Evolutionary conservation across 1,140 invertebrate species (phyloP).

Genomic region (Steinernema feltiae): DNA sequence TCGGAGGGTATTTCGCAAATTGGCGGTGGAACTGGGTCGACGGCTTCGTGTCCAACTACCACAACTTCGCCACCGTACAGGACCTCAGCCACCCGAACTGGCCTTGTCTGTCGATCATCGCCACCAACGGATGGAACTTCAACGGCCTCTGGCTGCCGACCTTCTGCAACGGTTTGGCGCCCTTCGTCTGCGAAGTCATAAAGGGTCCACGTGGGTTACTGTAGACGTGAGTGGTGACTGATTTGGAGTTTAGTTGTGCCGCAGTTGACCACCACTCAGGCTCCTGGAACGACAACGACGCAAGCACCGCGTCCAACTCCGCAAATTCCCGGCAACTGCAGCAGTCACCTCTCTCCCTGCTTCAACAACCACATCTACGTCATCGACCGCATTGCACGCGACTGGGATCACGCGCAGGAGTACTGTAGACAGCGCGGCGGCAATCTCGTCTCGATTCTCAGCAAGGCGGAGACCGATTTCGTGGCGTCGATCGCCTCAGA

Average conservation of each 20-base stretch:
- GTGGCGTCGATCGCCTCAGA: not conserved
- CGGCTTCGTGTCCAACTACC: not conserved
- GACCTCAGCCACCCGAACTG: not conserved
- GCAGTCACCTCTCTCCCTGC: no score
- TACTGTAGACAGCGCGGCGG: not conserved
- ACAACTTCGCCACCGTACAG: not conserved
- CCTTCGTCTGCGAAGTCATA: not conserved
- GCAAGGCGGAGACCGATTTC: not conserved
- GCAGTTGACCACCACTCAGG: not conserved
- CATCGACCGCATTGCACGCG: not conserved
- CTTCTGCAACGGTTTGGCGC: not conserved
- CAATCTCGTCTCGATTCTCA: not conserved
- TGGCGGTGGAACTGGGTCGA: not conserved
- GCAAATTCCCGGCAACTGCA: no score
- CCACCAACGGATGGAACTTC: not conserved
- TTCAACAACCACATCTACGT: not conserved
- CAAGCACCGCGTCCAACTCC: no score
- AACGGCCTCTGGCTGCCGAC: not conserved
- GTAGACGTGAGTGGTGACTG: no score
- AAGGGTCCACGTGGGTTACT: not conserved
- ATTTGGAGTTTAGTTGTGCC: no score
- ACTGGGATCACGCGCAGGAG: not conserved
- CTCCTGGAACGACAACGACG: no score
- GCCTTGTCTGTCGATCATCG: not conserved
- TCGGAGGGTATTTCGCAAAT: not conserved